Base-by-base conservation (phyloP, 1,140 invertebrate genomes). In the Pachyrhynchus sulphureomaculatus region DNA sequence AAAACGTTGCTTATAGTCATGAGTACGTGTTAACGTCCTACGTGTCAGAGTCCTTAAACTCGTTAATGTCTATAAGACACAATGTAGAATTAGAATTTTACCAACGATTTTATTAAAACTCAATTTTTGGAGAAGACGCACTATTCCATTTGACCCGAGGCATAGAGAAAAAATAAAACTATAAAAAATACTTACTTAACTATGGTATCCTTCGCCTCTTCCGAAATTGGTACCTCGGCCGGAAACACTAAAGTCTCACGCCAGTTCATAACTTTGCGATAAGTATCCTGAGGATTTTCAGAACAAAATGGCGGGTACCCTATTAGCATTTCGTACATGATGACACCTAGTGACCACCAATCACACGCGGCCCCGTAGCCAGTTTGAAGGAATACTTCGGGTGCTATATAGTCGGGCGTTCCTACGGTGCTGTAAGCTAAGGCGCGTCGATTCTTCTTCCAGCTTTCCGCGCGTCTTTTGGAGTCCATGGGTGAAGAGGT, bases 301-400 rank as follows among this genome's bases (percentile, higher is more conserved):
- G 95, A 98, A 78, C 97, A 99, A 79, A 99, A 99, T 33, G 97
- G 97, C 62, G 98, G 98, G 80, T 99, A 99, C 37, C 97, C 96
- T 80, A 99, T 99, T 53, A 99, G 83, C 98, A 99, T 99, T 83
- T 99, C 98, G 79, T 98, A 99, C 97, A 99, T 99, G 67, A 99
- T 99, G 41, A 99, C 97, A 39, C 98, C 98, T 39, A 99, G 82
- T 49, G 95, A 98, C 98, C 97, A 99, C 92, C 96, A 99, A 81
- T 99, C 98, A 74, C 96, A 99, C 47, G 93, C 89, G 32, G 92
- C 90, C 1, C 91, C 94, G 77, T 99, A 99, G 52, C 98, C 98
- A 20, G 95, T 97, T 80, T 98, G 95, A 68, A 97, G 86, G 79
- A 99, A 93, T 59, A 98, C 95, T 77, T 87, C 85, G 6, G 97